These are phyloP conservation scores for Puntigrus tetrazona DNA, from an alignment of 2,113 vertebrate species.

Conservation along the genomic window DNA sequence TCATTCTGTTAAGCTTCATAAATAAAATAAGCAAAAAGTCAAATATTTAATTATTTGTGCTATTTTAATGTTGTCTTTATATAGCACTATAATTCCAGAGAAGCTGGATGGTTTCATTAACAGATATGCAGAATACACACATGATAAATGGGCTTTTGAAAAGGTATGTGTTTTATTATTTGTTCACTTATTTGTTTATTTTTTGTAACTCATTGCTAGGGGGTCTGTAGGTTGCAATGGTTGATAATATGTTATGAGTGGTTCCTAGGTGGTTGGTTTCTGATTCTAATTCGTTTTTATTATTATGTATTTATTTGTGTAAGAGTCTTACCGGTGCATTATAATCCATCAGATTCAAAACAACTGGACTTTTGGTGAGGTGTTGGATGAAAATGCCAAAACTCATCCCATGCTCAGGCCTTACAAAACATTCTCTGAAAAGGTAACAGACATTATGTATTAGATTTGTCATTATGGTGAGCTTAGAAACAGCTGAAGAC, in stretches of 20 bases:
- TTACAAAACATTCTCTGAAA: slow-evolving; percentile 95
- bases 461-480: background rate
- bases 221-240: background rate
- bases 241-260: background rate
- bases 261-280: background rate
- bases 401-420: slow-evolving; percentile 91
- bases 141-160: slow-evolving; percentile 94
- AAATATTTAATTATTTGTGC: background rate
- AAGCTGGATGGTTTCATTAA: slow-evolving; percentile 90
- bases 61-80: background rate
- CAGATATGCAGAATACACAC: slow-evolving; percentile 90
- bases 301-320: background rate
- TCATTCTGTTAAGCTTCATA: background rate
- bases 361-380: slow-evolving; percentile 91
- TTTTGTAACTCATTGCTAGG: background rate
- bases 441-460: slow-evolving; percentile 70
- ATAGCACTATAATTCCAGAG: slow-evolving; percentile 91
- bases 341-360: slow-evolving; percentile 83
- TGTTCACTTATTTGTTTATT: background rate
- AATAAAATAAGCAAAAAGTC: background rate
- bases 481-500: fast-evolving
- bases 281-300: background rate
- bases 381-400: slow-evolving; percentile 86
- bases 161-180: slow-evolving; percentile 72
- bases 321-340: background rate